These are phyloP conservation scores for Drosophila arizonae DNA, from an alignment of 1,140 invertebrate genomes.

Conservation along the genomic window DNA sequence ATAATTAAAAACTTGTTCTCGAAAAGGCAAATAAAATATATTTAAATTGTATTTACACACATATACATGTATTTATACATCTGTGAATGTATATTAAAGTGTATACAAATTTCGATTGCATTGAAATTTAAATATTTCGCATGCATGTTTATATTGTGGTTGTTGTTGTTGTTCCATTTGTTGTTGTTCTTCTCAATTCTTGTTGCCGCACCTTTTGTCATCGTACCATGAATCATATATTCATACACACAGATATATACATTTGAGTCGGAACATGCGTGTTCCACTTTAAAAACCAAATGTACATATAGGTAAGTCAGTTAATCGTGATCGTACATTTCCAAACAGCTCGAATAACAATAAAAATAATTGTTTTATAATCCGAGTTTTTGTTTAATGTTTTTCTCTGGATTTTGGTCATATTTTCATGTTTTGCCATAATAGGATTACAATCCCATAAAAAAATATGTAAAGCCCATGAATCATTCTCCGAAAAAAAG, in stretches of 20 bases:
- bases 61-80: not conserved
- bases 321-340: conserved; percentile 24
- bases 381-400: conserved; percentile 16
- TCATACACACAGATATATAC: conserved; percentile 60
- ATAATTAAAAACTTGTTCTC: not conserved
- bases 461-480: conserved; percentile 8
- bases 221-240: conserved; percentile 71
- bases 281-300: conserved; percentile 62
- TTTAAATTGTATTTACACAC: not conserved
- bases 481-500: conserved; percentile 1
- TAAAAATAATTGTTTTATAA: conserved; percentile 54
- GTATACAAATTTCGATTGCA: conserved; percentile 6
- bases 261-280: conserved; percentile 64
- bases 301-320: conserved; percentile 31
- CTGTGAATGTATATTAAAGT: not conserved
- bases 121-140: conserved; percentile 15
- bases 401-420: conserved; percentile 11
- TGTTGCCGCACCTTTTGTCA: conserved; percentile 63
- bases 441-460: conserved; percentile 39
- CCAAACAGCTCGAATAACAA: conserved; percentile 33
- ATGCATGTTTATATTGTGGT: conserved; percentile 34
- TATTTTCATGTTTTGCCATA: conserved; percentile 41
- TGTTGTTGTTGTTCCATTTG: conserved; percentile 43
- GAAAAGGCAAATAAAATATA: not conserved
- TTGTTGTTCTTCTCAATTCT: conserved; percentile 30